phyloP scores from a whole-genome alignment of 2,888 invertebrate species.

The Caradrina clavipalpis region DNA sequence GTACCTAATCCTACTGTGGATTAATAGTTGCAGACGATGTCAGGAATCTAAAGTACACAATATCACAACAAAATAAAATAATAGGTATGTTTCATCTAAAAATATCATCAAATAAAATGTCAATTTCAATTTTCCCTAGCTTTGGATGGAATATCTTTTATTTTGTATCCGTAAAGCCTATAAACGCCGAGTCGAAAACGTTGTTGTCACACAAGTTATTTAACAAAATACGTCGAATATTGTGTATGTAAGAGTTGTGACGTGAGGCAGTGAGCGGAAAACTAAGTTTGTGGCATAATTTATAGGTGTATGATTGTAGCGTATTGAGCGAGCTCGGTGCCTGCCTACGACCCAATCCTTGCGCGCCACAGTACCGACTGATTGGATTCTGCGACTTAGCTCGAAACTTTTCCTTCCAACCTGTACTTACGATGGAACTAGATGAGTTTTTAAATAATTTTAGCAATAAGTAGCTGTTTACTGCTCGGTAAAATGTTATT shows the following conservation, averaged over 20 bases:
- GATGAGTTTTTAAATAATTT: constrained; percentile 28
- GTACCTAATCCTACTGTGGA: background rate
- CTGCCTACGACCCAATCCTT: constrained; percentile 4
- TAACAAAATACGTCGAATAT: constrained; percentile 36
- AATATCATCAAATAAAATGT: constrained; percentile 29
- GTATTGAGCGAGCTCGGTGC: constrained; percentile 29
- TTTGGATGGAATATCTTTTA: constrained; percentile 31
- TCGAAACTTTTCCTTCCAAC: constrained; percentile 23
- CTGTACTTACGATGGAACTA: background rate
- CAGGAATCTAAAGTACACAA: constrained; percentile 2
- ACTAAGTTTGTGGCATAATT: constrained; percentile 53
- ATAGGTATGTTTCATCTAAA: constrained; percentile 4
- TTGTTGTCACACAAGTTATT: constrained; percentile 17
- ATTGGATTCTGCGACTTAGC: constrained; percentile 23
- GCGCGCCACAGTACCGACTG: constrained; percentile 4
- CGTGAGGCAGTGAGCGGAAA: constrained; percentile 31
- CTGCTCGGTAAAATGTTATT: constrained; percentile 7
- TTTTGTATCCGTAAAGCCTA: constrained; percentile 21
- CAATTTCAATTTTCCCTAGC: constrained; percentile 7
- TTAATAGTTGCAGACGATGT: background rate
- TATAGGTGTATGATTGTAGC: constrained; percentile 46
- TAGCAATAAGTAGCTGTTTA: constrained; percentile 6
- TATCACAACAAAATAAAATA: background rate
- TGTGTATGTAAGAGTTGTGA: constrained; percentile 26
- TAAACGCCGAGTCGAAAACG: constrained; percentile 21